These are phyloP conservation scores for Gastrophysa polygoni DNA, from an alignment of 2,888 invertebrate genomes.

Conservation along the genomic window DNA sequence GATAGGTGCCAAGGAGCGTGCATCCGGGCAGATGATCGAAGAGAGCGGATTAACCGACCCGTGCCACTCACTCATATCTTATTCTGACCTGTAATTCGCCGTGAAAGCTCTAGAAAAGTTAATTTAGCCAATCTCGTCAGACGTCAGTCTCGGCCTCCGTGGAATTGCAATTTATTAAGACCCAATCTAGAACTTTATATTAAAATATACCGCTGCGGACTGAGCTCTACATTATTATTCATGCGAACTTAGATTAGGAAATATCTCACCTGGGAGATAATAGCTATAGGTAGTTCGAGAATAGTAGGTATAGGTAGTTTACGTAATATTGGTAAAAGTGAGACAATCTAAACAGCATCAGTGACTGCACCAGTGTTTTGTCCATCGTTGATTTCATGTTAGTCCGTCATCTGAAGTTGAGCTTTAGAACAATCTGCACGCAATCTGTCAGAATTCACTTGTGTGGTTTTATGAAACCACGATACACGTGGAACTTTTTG, in stretches of 20 bases:
- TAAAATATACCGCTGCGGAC: conserved; percentile 10
- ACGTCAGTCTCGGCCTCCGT: conserved; percentile 7
- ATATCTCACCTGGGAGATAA: conserved; percentile 17
- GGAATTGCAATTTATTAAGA: conserved; percentile 19
- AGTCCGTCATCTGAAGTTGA: no score
- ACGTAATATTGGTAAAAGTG: no score
- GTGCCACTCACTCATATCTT: background rate
- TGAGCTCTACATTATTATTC: conserved; percentile 10
- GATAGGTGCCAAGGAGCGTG: background rate
- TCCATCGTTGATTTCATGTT: no score
- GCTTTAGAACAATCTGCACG: no score
- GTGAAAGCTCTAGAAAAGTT: conserved; percentile 18
- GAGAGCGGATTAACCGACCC: background rate
- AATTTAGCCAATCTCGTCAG: conserved; percentile 22
- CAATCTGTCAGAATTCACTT: no score
- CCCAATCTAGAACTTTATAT: conserved; percentile 17
- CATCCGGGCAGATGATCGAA: background rate
- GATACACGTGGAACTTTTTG: no score
- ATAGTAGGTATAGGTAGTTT: no score
- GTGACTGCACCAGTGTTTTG: no score
- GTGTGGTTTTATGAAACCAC: no score
- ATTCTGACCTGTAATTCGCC: background rate
- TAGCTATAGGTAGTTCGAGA: no score
- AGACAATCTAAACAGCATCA: no score
- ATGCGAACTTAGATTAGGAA: conserved; percentile 19